Conservation (phyloP, 2,113 vertebrate species). For the Scopus umbretta region DNA sequence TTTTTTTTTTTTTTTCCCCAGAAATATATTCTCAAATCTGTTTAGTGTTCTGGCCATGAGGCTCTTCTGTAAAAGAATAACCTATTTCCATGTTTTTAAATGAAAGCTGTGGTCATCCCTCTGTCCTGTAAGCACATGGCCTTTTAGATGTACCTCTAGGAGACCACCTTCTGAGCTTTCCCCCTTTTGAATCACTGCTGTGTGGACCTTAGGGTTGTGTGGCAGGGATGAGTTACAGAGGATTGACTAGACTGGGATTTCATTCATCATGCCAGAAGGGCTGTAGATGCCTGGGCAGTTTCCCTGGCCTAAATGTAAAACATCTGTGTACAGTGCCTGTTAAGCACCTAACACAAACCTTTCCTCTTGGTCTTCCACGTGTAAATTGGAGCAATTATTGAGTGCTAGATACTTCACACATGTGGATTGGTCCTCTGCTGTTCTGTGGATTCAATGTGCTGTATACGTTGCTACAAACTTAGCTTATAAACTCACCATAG, state of each 20-base stretch:
- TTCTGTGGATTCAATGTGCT: neutral
- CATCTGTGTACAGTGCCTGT: neutral
- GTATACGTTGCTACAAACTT: neutral
- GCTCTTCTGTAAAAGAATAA: neutral
- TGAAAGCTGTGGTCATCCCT: neutral
- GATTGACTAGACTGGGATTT: neutral
- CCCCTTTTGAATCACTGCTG: neutral
- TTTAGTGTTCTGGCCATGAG: neutral
- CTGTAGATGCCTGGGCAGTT: neutral
- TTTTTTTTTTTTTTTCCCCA: neutral
- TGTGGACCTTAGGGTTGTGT: neutral
- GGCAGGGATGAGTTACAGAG: neutral
- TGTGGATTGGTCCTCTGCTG: neutral
- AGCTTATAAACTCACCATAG: neutral
- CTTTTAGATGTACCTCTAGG: neutral
- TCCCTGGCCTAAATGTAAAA: neutral
- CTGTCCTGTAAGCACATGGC: neutral
- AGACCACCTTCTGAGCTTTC: neutral
- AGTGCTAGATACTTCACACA: neutral
- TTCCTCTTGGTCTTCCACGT: neutral
- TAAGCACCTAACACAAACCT: neutral
- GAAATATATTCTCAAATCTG: neutral
- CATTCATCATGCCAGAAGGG: neutral
- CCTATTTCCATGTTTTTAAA: neutral
- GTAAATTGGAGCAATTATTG: neutral